Conservation (phyloP, 2,113 vertebrate genomes). For the Paracanthobrama guichenoti region DNA sequence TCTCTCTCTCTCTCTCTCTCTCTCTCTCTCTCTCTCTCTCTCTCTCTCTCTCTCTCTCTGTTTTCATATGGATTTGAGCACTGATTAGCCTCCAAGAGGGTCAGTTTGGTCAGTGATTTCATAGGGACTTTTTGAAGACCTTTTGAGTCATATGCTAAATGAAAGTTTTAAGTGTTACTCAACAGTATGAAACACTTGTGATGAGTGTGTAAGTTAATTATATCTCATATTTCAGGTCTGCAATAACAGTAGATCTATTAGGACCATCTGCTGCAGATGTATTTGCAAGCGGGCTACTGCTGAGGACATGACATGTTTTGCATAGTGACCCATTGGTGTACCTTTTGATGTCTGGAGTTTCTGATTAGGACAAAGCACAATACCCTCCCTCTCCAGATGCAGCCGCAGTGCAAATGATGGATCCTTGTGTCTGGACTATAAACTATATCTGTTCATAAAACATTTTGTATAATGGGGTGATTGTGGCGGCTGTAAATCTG, state of each 20-base stretch:
- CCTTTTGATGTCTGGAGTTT: not conserved
- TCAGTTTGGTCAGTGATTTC: not conserved
- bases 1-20: no score
- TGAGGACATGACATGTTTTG: not conserved
- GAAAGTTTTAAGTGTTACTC: not conserved
- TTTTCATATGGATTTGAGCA: constrained; percentile 39
- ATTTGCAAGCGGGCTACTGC: no score
- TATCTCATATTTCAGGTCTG: not conserved
- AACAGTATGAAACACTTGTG: not conserved
- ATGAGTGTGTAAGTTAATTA: not conserved
- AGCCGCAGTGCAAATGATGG: not conserved
- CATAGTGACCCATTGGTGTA: not conserved
- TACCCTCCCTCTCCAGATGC: not conserved
- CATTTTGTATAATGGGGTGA: constrained; percentile 24
- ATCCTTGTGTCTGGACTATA: not conserved
- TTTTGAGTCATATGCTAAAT: not conserved
- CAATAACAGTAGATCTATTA: not conserved
- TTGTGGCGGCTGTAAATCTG: constrained; percentile 34
- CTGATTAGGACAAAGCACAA: not conserved
- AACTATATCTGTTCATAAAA: constrained; percentile 16
- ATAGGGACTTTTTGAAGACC: not conserved
- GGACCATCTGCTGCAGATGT: not conserved
- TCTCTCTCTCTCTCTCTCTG: not conserved
- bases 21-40: no score
- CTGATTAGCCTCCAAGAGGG: not conserved